Conservation (phyloP, 2,888 invertebrate species). For the Pollenia amentaria region DNA sequence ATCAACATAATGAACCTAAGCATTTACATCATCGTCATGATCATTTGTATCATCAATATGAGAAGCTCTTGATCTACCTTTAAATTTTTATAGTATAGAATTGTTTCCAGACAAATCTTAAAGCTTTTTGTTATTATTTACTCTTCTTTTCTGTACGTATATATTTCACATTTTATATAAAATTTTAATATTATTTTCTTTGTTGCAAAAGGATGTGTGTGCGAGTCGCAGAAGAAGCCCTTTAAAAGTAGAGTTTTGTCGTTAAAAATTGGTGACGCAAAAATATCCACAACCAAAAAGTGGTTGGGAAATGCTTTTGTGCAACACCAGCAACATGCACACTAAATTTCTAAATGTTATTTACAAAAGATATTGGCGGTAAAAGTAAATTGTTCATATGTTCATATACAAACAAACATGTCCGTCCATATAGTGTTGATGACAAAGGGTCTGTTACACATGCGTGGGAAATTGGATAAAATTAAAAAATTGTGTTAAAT, state of each 20-base stretch:
- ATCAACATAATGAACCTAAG: constrained; percentile 28
- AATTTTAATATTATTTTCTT: constrained; percentile 10
- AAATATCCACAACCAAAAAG: constrained; percentile 53
- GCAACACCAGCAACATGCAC: constrained; percentile 19
- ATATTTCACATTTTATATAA: constrained; percentile 18
- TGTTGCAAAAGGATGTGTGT: constrained; percentile 56
- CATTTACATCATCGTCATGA: constrained; percentile 8
- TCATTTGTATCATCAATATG: constrained; percentile 33
- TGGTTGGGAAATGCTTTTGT: constrained; percentile 36
- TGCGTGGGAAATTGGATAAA: constrained; percentile 48
- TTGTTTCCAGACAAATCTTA: constrained; percentile 66
- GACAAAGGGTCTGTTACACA: constrained; percentile 15
- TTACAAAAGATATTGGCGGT: constrained; percentile 47
- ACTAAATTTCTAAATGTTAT: constrained; percentile 13
- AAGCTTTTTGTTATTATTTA: constrained; percentile 19
- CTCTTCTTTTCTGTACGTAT: constrained; percentile 6
- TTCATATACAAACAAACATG: background rate
- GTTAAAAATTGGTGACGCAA: constrained; percentile 56
- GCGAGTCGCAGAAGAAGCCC: constrained; percentile 54
- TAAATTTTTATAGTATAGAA: constrained; percentile 34
- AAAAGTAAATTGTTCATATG: constrained; percentile 25
- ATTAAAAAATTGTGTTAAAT: constrained; percentile 16
- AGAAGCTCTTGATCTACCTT: constrained; percentile 61
- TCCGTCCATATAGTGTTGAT: background rate
- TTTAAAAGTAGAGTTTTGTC: constrained; percentile 46